phyloP scores from a whole-genome alignment of 2,797 vertebrate species.

The Sarcoramphus papa region DNA sequence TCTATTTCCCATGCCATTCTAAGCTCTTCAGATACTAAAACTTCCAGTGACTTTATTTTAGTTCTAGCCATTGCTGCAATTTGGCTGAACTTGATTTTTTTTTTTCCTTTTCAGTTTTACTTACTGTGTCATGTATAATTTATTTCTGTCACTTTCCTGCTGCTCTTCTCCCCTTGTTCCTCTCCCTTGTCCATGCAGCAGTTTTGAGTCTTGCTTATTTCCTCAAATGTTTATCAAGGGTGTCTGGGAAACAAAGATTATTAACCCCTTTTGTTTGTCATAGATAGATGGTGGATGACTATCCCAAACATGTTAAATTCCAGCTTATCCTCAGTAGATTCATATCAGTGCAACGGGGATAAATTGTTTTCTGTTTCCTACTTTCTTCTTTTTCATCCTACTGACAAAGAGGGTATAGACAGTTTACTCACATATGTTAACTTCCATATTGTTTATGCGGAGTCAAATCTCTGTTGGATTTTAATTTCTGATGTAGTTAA shows the following conservation, averaged over 20 bases:
- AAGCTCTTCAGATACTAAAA: not conserved
- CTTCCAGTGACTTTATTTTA: not conserved
- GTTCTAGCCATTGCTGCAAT: not conserved
- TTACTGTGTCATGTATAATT: not conserved
- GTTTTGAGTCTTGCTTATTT: not conserved
- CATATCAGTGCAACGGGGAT: not conserved
- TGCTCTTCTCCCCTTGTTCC: not conserved
- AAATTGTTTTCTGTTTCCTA: not conserved
- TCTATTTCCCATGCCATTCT: not conserved
- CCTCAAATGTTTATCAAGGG: not conserved
- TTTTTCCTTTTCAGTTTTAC: not conserved
- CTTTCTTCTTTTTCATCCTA: not conserved
- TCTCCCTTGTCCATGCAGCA: not conserved
- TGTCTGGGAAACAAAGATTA: not conserved
- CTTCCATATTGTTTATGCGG: not conserved
- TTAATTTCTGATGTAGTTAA: not conserved
- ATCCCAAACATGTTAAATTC: not conserved
- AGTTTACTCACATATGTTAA: not conserved
- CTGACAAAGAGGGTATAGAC: not conserved
- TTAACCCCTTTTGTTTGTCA: not conserved
- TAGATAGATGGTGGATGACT: not conserved
- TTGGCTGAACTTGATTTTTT: not conserved
- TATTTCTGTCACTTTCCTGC: not conserved
- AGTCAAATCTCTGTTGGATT: not conserved
- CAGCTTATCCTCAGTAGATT: not conserved